A percentile compares a stretch with the other conserved stretches of the same genome.
Conservation (phyloP, 2,113 vertebrate genomes). For the Oriolus oriolus region DNA sequence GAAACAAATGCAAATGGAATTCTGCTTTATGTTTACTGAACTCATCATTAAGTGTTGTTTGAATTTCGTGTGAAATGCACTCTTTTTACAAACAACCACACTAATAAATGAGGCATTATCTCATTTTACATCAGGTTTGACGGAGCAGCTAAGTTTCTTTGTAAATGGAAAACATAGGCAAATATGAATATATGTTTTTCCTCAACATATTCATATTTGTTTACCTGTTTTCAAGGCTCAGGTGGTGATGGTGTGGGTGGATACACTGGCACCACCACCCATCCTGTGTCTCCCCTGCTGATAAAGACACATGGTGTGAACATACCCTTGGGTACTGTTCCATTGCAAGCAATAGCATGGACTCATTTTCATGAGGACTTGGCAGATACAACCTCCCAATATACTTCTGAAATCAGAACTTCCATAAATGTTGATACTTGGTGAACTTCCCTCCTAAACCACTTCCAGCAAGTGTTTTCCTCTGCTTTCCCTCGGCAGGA, state of each 20-base stretch:
- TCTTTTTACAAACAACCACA: constrained; percentile 26
- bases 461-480: neutral
- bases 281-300: neutral
- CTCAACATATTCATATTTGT: neutral
- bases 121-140: neutral
- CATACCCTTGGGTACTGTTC: neutral
- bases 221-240: neutral
- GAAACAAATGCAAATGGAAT: constrained; percentile 28
- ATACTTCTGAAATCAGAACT: neutral
- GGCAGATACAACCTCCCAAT: neutral
- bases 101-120: neutral
- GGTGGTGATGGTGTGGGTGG: neutral
- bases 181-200: neutral
- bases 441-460: neutral
- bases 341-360: neutral
- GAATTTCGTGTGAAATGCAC: constrained; percentile 18
- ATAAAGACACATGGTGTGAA: fast-evolving
- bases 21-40: neutral
- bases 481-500: neutral
- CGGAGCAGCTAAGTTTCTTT: constrained; percentile 14
- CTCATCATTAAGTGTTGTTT: neutral
- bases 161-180: neutral
- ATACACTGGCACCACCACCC: neutral
- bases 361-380: neutral
- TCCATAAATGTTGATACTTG: neutral